Evolutionary conservation across 2,888 invertebrate genomes (phyloP).

Genomic region (Ophion slaviceki): DNA sequence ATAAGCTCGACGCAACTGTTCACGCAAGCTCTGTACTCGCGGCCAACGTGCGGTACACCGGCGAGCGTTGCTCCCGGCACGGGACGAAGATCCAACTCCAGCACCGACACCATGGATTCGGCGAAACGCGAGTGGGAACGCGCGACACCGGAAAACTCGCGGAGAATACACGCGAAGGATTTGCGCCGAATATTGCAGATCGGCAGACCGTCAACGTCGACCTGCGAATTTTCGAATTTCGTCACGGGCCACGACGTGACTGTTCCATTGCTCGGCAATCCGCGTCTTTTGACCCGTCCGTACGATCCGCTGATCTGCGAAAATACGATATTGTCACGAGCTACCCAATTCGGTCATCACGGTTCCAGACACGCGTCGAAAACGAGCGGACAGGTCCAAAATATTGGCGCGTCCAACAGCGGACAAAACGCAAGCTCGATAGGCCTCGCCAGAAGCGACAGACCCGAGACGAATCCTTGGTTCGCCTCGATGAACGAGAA

Average conservation of each 20-base stretch:
- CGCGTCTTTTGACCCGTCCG: constrained; percentile 79
- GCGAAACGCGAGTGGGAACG: constrained; percentile 82
- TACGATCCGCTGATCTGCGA: constrained; percentile 82
- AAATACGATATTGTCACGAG: constrained; percentile 80
- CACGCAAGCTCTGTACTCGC: constrained; percentile 80
- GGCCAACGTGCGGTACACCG: constrained; percentile 57
- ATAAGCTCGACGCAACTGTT: constrained; percentile 82
- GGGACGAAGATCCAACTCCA: constrained; percentile 53
- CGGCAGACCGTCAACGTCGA: constrained; percentile 58
- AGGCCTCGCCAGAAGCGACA: constrained; percentile 56
- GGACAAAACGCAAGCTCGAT: constrained; percentile 31
- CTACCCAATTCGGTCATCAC: constrained; percentile 78
- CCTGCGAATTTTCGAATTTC: constrained; percentile 74
- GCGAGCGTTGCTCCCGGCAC: constrained; percentile 15
- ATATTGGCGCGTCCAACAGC: neutral
- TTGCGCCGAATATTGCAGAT: constrained; percentile 77
- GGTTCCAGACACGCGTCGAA: constrained; percentile 75
- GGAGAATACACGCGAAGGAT: constrained; percentile 79
- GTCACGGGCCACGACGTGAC: constrained; percentile 78
- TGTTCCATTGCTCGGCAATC: constrained; percentile 79
- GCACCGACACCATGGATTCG: constrained; percentile 77
- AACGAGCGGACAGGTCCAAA: constrained; percentile 62
- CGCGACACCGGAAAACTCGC: constrained; percentile 78
- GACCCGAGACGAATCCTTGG: constrained; percentile 76
- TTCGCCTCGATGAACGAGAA: constrained; percentile 82